Evolutionary conservation across 2,113 vertebrate species (phyloP), one percentile per base, ranked within the genome.

Genomic region (Xyrauchen texanus): DNA sequence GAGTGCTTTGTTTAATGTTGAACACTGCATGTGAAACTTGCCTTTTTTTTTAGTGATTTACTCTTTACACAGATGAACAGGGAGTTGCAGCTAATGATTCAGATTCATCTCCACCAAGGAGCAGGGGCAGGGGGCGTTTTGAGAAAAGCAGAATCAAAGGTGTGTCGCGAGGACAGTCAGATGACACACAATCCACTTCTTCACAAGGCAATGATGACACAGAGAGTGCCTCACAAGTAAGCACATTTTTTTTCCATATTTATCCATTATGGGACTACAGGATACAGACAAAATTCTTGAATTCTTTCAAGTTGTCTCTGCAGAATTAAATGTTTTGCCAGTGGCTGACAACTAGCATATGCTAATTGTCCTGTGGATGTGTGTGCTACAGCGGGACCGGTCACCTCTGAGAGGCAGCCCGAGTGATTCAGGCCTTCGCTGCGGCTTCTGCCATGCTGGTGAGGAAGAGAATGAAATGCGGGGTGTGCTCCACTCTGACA

Each of bases 381-480:
- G 45, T n/a, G 10, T 55, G 16, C 6, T 62, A 12, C 85, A 99
- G 97, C 94, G 97, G 92, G 98, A 98, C 88, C 91, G 96, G 84
- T 99, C 98, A 83, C 98, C 98, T 84, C 94, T 98, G 79, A 94
- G 98, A 89, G 91, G 94, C 90, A 96, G 96, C 85, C 94, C 95
- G 46, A 95, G 92, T 89, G 96, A 98, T 76, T 93, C 95, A 72
- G 96, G 96, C 77, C 96, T 96, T 91, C 98, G 97, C 88, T 99
- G 97, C 89, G 97, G 98, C 84, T 99, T 99, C 87, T 99, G 98
- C 91, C 98, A 99, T 51, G 96, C 96, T 68, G 98, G 97, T 16
- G 98, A 98, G 67, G 98, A 98, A 88, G 97, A 98, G 90, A 99
- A 98, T 79, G 94, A 96, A 91, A 97, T 95, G 0, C 94, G 98